A percentile compares a stretch with the other conserved stretches of the same genome.
Conservation (phyloP, 2,888 invertebrate genomes). For the Scelioninae gen. 1 region DNA sequence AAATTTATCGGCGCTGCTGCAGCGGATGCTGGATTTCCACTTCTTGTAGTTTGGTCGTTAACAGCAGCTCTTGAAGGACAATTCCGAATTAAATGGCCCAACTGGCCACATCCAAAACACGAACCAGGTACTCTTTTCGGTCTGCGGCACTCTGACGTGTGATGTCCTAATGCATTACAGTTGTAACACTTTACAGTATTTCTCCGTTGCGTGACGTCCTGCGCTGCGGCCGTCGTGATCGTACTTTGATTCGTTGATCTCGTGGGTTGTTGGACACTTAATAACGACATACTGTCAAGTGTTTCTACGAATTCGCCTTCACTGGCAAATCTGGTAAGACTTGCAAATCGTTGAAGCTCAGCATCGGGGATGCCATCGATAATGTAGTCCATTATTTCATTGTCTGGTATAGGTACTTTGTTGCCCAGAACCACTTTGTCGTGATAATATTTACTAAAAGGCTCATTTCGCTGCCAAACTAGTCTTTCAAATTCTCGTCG, state of each 20-base stretch:
- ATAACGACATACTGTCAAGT: slow-evolving; percentile 30
- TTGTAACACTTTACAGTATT: slow-evolving; percentile 7
- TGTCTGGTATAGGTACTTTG: slow-evolving; percentile 57
- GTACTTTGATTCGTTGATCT: too few species aligned
- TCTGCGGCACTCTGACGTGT: background rate
- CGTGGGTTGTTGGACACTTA: too few species aligned
- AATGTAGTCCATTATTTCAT: slow-evolving; percentile 63
- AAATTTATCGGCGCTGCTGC: slow-evolving; percentile 44
- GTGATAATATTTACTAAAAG: slow-evolving; percentile 68
- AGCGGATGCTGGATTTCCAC: too few species aligned
- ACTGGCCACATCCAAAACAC: slow-evolving; percentile 10
- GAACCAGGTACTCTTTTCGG: slow-evolving; percentile 1
- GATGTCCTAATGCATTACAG: background rate
- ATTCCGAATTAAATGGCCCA: background rate
- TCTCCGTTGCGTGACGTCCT: too few species aligned
- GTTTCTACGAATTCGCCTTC: slow-evolving; percentile 25
- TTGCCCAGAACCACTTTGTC: slow-evolving; percentile 68
- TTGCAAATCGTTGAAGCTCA: slow-evolving; percentile 54
- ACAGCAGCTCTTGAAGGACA: background rate
- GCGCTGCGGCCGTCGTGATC: too few species aligned
- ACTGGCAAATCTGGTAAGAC: slow-evolving; percentile 44
- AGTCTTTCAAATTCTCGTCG: slow-evolving; percentile 66
- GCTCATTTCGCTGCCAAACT: slow-evolving; percentile 54
- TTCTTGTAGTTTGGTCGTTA: too few species aligned
- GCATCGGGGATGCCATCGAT: slow-evolving; percentile 67